Base-by-base conservation (phyloP, 92 coral and sea anemone genomes). In the Phenganax subtilis region DNA sequence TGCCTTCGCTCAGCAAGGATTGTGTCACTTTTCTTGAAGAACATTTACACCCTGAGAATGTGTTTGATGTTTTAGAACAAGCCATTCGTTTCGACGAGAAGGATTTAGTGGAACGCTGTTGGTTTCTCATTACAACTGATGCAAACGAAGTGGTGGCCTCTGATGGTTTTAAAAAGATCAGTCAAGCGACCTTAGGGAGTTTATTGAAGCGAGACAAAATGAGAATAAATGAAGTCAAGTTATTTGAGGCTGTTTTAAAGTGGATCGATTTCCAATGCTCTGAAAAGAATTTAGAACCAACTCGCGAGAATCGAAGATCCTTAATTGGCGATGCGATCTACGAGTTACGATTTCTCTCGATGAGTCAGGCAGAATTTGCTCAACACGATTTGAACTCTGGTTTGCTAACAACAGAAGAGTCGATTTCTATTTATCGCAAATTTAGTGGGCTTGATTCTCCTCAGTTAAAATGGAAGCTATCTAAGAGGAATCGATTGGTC, bases 201-300 rank as follows among this genome's bases (percentile, higher is more conserved):
- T 15, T 90, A 16, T 84, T 90, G 51, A 68, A 80, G 57, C 84
- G 83, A 20, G 80, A 89, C 10, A 60, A 80, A 3, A 20, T 85
- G 59, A 31, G 71, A 14, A 70, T 87, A 37, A n/a, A 55, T 29
- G 93, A 90, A 56, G 76, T 85, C 54, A 72, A 85, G 6, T 73
- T 90, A 55, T 90, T 90, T 67, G n/a, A 85, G 79, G 93, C 90
- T 37, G 93, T 90, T 12, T 74, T 85, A 28, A 56, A 59, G 76
- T 90, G 93, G 93, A 88, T 84, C 25, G 52, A 27, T 31, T 71
- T 53, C 17, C 87, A 76, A 72, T 75, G 87, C 53, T 51, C 68
- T 37, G 75, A 71, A 61, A 52, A 81, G 61, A 84, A 71, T 17
- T 12, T 80, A 14, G 73, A 37, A 8, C 57, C 51, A 17, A 85